These are phyloP conservation scores for Seriola aureovittata DNA, from an alignment of 2,113 vertebrate species.

Conservation along the genomic window DNA sequence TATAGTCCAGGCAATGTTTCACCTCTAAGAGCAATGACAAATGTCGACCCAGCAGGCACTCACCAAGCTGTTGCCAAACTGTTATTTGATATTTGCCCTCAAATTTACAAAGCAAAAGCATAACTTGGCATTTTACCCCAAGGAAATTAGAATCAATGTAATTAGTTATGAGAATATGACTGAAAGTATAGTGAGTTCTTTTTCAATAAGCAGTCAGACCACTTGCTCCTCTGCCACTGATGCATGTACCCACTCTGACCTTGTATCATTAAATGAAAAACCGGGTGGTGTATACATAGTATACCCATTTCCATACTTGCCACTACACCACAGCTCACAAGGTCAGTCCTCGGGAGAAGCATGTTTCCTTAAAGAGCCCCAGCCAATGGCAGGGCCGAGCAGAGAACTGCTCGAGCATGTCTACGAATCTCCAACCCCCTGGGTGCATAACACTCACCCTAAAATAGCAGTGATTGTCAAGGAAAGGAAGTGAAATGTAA, in stretches of 20 bases:
- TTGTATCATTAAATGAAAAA: slow-evolving; percentile 30
- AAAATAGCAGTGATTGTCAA: slow-evolving; percentile 88
- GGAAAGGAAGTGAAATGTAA: slow-evolving; percentile 87
- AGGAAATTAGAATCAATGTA: slow-evolving; percentile 20
- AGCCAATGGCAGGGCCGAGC: slow-evolving; percentile 40
- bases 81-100: slow-evolving; percentile 40
- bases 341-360: slow-evolving; percentile 48
- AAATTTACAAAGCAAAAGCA: slow-evolving; percentile 28
- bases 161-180: slow-evolving; percentile 20
- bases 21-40: slow-evolving; percentile 51
- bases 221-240: slow-evolving; percentile 18
- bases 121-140: slow-evolving; percentile 27
- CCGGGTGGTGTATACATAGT: slow-evolving; percentile 1
- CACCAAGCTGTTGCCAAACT: slow-evolving; percentile 37
- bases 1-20: slow-evolving; percentile 32
- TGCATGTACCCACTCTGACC: slow-evolving; percentile 13
- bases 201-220: neutral
- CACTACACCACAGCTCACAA: slow-evolving; percentile 29
- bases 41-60: slow-evolving; percentile 42
- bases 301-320: slow-evolving; percentile 23
- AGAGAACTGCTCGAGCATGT: slow-evolving; percentile 66
- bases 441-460: slow-evolving; percentile 80
- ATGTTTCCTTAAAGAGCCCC: slow-evolving; percentile 49
- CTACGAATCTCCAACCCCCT: slow-evolving; percentile 71
- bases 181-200: neutral